Evolutionary conservation across 1,140 invertebrate genomes (phyloP).

Genomic region (Gonatopus flavifemur): DNA sequence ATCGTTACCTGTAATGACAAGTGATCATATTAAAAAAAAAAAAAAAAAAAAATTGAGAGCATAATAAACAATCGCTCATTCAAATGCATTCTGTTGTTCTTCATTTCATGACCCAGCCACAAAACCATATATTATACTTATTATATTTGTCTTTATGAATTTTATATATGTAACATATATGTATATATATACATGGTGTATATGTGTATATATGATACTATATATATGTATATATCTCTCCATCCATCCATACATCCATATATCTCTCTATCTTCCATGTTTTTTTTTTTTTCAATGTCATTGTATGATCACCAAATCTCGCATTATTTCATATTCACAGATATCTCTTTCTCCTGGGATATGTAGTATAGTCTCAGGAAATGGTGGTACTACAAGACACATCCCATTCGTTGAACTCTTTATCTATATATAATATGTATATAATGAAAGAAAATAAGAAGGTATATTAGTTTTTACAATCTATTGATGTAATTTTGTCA

Average conservation of each 20-base stretch:
- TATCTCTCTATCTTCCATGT: slow-evolving; percentile 4
- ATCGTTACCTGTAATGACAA: slow-evolving; percentile 62
- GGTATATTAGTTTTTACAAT: neutral
- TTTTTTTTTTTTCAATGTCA: slow-evolving; percentile 28
- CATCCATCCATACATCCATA: slow-evolving; percentile 43
- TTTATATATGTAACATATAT: no score
- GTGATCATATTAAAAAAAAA: no score
- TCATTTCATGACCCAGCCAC: slow-evolving; percentile 59
- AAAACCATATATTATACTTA: no score
- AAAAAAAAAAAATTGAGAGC: no score
- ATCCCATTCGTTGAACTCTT: neutral
- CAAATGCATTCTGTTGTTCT: slow-evolving; percentile 62
- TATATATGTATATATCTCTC: slow-evolving; percentile 46
- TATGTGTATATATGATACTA: no score
- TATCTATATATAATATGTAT: neutral
- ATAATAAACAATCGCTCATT: slow-evolving; percentile 62
- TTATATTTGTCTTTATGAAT: no score
- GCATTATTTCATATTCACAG: slow-evolving; percentile 26
- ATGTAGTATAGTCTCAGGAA: neutral
- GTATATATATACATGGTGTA: no score
- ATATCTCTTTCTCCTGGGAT: slow-evolving; percentile 10
- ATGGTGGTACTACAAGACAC: neutral
- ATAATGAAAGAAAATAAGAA: neutral
- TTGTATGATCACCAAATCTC: slow-evolving; percentile 32
- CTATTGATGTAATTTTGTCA: slow-evolving; percentile 41